These are phyloP conservation scores for Cephus pulcher DNA, from an alignment of 2,888 invertebrate species.

Conservation along the genomic window DNA sequence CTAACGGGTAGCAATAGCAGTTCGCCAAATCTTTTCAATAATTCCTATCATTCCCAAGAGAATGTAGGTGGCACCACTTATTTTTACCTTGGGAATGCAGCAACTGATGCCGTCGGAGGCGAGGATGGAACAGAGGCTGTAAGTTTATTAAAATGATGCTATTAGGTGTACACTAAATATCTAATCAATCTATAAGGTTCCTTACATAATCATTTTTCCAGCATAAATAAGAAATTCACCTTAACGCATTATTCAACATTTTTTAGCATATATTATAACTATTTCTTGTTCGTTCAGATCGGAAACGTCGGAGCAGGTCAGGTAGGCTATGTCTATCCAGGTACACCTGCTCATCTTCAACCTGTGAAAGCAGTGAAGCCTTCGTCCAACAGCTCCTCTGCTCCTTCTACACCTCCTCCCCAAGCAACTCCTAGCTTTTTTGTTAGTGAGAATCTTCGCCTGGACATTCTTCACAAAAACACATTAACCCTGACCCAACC, in stretches of 20 bases:
- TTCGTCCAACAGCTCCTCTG: conserved; percentile 55
- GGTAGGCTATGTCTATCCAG: conserved; percentile 72
- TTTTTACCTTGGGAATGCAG: conserved; percentile 79
- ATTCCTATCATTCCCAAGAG: conserved; percentile 73
- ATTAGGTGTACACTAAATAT: not conserved
- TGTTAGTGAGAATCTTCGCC: conserved; percentile 84
- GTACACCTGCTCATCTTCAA: conserved; percentile 73
- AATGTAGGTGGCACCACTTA: conserved; percentile 96
- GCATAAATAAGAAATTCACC: conserved; percentile 3
- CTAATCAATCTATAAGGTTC: not conserved
- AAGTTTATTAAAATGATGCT: conserved; percentile 24
- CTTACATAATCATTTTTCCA: not conserved
- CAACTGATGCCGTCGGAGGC: conserved; percentile 48
- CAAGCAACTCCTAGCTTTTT: conserved; percentile 76
- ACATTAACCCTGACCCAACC: conserved; percentile 80
- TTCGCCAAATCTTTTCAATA: conserved; percentile 62
- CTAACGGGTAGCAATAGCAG: conserved; percentile 59
- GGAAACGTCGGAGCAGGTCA: conserved; percentile 50
- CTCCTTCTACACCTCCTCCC: conserved; percentile 54
- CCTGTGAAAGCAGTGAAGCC: conserved; percentile 62
- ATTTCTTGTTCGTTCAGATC: conserved; percentile 40
- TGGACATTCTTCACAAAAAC: conserved; percentile 82
- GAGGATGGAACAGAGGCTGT: conserved; percentile 58
- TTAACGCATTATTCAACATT: not conserved
- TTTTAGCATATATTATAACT: not conserved